Conservation (phyloP, 2,113 vertebrate genomes). For the Tupaia tana region DNA sequence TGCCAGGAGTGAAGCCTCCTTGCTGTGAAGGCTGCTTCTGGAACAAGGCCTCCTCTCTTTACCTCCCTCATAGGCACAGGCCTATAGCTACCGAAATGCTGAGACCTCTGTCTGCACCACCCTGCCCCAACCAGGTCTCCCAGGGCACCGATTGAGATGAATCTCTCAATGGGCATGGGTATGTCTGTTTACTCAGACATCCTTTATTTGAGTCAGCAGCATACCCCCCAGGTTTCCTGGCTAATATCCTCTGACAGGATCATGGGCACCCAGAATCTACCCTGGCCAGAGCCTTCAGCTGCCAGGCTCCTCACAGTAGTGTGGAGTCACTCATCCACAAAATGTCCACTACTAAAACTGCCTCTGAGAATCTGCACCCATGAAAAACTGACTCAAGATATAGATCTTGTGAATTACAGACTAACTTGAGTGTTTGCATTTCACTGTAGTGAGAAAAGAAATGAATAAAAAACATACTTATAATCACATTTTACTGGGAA, state of each 20-base stretch:
- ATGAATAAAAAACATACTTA: background rate
- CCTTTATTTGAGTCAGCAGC: background rate
- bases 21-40: background rate
- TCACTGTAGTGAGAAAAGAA: slow-evolving; percentile 8
- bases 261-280: background rate
- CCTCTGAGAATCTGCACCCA: background rate
- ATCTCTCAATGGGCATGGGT: background rate
- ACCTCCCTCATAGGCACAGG: background rate
- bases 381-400: background rate
- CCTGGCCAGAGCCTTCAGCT: background rate
- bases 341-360: background rate
- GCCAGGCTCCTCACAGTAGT: background rate
- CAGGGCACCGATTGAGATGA: background rate
- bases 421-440: background rate
- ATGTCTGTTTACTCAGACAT: background rate
- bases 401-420: background rate
- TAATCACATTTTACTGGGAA: background rate
- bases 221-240: background rate
- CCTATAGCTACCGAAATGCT: background rate
- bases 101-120: background rate
- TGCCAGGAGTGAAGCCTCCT: background rate
- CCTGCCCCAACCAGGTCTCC: background rate
- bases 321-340: background rate
- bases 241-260: background rate
- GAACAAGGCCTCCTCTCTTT: rapidly evolving